Percentiles rank a stretch among this genome's conserved stretches.
Conservation (phyloP, 2,888 invertebrate genomes). For the Acleris sparsana region DNA sequence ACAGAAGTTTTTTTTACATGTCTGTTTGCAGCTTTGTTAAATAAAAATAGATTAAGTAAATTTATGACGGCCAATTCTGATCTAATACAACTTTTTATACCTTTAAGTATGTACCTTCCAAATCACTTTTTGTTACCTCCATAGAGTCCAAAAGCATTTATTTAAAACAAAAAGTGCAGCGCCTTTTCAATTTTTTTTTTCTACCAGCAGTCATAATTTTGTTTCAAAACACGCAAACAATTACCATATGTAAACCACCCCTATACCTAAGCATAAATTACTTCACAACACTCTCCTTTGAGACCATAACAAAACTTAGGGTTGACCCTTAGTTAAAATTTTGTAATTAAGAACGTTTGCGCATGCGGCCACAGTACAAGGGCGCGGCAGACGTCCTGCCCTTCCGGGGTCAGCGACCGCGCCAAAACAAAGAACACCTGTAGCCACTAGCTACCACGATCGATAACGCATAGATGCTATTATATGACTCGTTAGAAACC, state of each 20-base stretch:
- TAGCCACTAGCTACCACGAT: constrained; percentile 43
- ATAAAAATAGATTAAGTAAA: no score
- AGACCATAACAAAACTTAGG: not conserved
- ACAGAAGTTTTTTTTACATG: not conserved
- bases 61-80: no score
- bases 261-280: not conserved
- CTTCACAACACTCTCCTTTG: not conserved
- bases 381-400: constrained; percentile 67
- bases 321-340: constrained; percentile 6
- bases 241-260: not conserved
- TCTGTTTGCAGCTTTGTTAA: no score
- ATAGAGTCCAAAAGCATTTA: no score
- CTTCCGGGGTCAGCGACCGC: constrained; percentile 69
- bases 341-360: constrained; percentile 25
- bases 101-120: no score
- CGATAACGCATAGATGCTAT: constrained; percentile 34
- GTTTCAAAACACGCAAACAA: not conserved
- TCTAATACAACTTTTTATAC: no score
- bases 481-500: not conserved
- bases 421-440: constrained; percentile 77
- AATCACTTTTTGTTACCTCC: no score
- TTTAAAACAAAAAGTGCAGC: no score
- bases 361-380: constrained; percentile 45
- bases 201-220: not conserved
- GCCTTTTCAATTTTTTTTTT: no score